Percentiles rank a stretch among this genome's conserved stretches.
phyloP scores from a whole-genome alignment of 2,797 vertebrate genomes.

The Halcyon smyrnensis region DNA sequence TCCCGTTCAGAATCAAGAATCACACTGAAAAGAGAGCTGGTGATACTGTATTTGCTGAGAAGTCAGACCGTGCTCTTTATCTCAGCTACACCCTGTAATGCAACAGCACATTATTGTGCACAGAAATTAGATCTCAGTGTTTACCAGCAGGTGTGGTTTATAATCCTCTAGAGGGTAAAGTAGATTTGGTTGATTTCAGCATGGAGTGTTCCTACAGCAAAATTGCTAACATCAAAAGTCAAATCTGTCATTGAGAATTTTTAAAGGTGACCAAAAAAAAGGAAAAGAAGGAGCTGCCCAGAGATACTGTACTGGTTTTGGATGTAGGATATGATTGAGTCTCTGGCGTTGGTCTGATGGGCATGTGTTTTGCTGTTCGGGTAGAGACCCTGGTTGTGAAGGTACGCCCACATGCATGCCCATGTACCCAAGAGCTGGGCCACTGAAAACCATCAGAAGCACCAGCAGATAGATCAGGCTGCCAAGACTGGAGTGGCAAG shows the following conservation, averaged over 20 bases:
- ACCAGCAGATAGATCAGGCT: too few species aligned
- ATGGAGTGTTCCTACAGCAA: background rate
- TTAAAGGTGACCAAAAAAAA: background rate
- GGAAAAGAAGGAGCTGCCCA: background rate
- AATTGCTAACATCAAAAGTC: background rate
- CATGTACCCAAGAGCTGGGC: too few species aligned
- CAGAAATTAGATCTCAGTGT: background rate
- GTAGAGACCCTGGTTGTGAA: too few species aligned
- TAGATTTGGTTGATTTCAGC: background rate
- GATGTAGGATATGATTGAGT: background rate
- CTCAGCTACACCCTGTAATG: background rate
- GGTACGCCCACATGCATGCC: too few species aligned
- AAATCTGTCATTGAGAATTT: background rate
- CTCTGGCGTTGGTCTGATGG: background rate
- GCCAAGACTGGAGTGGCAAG: background rate
- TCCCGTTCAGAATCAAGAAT: background rate
- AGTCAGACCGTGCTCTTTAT: background rate
- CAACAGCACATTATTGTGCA: fast-evolving
- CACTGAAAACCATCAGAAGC: too few species aligned
- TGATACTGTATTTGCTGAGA: background rate
- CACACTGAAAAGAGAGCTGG: background rate
- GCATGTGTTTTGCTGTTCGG: too few species aligned
- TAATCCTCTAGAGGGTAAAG: background rate
- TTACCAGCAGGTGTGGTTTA: background rate
- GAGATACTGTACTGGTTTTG: too few species aligned